phyloP scores from a whole-genome alignment of 2,888 invertebrate genomes.

The Pyrochroa serraticornis region DNA sequence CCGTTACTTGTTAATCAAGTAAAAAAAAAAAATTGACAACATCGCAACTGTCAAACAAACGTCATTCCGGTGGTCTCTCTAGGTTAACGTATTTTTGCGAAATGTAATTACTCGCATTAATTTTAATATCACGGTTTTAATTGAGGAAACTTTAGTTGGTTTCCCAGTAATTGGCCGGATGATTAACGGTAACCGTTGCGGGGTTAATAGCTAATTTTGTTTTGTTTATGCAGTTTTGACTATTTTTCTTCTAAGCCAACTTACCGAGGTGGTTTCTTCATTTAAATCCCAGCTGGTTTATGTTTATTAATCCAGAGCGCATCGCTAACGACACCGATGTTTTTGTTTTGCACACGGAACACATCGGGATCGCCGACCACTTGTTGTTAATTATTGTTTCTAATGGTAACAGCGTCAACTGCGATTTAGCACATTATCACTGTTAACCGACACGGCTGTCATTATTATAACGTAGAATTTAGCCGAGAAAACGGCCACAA shows the following conservation, averaged over 20 bases:
- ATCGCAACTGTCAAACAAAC: slow-evolving; percentile 35
- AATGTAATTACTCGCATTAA: no score
- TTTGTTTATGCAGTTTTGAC: neutral
- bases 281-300: slow-evolving; percentile 32
- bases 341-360: slow-evolving; percentile 23
- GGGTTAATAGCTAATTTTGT: neutral
- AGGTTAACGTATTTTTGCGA: slow-evolving; percentile 20
- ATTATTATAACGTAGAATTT: slow-evolving; percentile 3
- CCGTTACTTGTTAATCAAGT: no score
- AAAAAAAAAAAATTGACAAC: no score
- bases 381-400: slow-evolving; percentile 38
- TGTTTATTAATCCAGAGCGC: slow-evolving; percentile 3
- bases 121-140: no score
- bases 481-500: neutral
- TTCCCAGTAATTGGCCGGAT: no score
- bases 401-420: slow-evolving; percentile 11
- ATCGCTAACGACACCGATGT: slow-evolving; percentile 19
- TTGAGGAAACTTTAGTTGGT: no score
- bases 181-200: no score
- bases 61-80: slow-evolving; percentile 35
- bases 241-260: no score
- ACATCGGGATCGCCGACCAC: slow-evolving; percentile 35
- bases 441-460: slow-evolving; percentile 21
- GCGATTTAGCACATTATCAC: slow-evolving; percentile 23
- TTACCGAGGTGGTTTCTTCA: slow-evolving; percentile 53